A percentile compares a stretch with the other conserved stretches of the same genome.
Conservation (phyloP, 2,797 vertebrate genomes). For the Lateolabrax maculatus region DNA sequence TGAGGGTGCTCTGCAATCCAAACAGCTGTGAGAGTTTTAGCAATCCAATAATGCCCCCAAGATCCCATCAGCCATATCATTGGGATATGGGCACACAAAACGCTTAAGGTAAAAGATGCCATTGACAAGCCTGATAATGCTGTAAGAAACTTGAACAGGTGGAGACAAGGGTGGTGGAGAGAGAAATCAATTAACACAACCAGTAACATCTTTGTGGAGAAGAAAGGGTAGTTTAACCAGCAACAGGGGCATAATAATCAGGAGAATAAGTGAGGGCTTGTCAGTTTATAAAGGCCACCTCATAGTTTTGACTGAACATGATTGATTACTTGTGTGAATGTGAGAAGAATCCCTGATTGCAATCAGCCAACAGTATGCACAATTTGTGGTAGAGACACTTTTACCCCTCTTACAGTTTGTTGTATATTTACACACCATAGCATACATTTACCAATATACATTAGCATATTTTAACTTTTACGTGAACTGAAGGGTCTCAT, state of each 20-base stretch:
- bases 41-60: not conserved
- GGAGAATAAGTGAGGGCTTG: slow-evolving; percentile 32
- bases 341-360: slow-evolving; percentile 3
- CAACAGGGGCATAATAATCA: slow-evolving; percentile 34
- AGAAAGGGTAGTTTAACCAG: slow-evolving; percentile 18
- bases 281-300: slow-evolving; percentile 59
- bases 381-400: not conserved
- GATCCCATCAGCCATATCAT: not conserved
- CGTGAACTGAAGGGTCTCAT: no score
- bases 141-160: not conserved
- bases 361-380: slow-evolving; percentile 12
- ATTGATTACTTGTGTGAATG: slow-evolving; percentile 47
- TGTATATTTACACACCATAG: no score
- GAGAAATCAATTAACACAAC: slow-evolving; percentile 41
- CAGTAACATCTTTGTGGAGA: slow-evolving; percentile 13
- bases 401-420: not conserved
- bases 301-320: slow-evolving; percentile 42
- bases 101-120: not conserved
- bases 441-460: no score
- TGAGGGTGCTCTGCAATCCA: not conserved
- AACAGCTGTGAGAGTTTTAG: slow-evolving; percentile 11
- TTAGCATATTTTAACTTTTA: no score
- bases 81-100: not conserved
- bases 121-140: not conserved
- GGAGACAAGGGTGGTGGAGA: not conserved